Conservation (phyloP, 2,113 vertebrate species). For the Oreochromis tanganicae region DNA sequence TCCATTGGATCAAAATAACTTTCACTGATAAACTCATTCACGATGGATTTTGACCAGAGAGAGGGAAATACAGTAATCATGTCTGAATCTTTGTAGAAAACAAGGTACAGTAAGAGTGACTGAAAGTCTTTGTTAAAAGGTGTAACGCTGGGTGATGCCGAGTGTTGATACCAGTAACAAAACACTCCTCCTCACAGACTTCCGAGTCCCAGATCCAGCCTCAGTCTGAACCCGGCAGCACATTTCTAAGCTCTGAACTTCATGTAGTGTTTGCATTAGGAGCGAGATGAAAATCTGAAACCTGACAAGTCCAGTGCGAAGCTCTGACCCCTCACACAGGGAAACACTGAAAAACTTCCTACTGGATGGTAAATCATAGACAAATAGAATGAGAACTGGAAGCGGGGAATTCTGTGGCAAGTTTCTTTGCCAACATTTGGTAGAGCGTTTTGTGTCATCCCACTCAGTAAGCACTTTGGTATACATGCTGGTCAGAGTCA, state of each 20-base stretch:
- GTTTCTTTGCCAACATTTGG: slow-evolving; percentile 35
- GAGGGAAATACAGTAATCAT: slow-evolving; percentile 40
- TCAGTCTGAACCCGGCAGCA: not conserved
- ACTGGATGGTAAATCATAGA: not conserved
- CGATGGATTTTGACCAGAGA: slow-evolving; percentile 11
- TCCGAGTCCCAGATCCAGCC: not conserved
- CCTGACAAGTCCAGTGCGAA: slow-evolving; percentile 1
- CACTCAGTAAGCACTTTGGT: slow-evolving; percentile 55
- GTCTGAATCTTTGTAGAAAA: slow-evolving; percentile 18
- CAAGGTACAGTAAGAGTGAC: not conserved
- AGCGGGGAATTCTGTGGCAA: slow-evolving; percentile 30
- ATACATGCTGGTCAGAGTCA: slow-evolving; percentile 58
- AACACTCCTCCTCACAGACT: not conserved
- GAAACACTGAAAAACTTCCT: not conserved
- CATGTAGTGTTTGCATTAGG: slow-evolving; percentile 42
- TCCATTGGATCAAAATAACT: slow-evolving; percentile 16
- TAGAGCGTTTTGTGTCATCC: slow-evolving; percentile 21
- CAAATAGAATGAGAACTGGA: slow-evolving; percentile 10
- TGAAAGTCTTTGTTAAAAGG: slow-evolving; percentile 8
- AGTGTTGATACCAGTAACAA: not conserved
- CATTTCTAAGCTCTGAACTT: not conserved
- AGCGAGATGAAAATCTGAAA: not conserved
- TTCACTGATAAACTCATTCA: slow-evolving; percentile 24
- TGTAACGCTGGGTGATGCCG: not conserved
- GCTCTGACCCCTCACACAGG: not conserved